Evolutionary conservation across 2,797 vertebrate species (phyloP), one percentile per base, ranked within the genome.

Genomic region (Simalia tracyae): DNA sequence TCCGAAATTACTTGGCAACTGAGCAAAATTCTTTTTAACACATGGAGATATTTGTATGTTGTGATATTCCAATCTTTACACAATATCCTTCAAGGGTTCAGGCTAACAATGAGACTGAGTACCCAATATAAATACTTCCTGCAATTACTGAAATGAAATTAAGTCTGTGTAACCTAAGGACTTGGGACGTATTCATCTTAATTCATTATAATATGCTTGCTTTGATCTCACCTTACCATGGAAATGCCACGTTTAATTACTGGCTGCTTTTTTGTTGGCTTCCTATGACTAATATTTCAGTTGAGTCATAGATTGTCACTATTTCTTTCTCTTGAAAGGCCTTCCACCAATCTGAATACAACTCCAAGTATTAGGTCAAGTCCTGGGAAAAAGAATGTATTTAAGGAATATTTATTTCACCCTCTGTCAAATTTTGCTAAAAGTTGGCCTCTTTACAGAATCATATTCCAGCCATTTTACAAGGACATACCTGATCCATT

Each of bases 211-310:
- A 59, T 8, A 63, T 0, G 1, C 0, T 0, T 81, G 17, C 22
- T 92, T 86, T 92, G 50, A 57, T 89, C 24, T 60, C 87, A 22
- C 4, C 0, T 87, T 92, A 90, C 7, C 12, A 15, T n/a, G 12
- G 87, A 66, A 63, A 84, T 10, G 60, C 11, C 19, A 94, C 87
- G 56, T 36, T 2, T n/a, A 76, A 91, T 54, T n/a, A 26, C 61
- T 50, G 85, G 86, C 14, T 89, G n/a, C 42, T 87, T 0, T 92
- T 95, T 94, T 88, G 17, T 92, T 94, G 89, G 31, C 31, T 91
- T 94, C 22, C 31, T 93, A 87, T 93, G 90, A 93, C 4, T 91
- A 90, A 93, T 60, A 17, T 94, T 92, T 84, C 61, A 60, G 59
- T 46, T 92, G 90, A 92, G 28, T 93, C 36, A 89, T 0, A 0